Conservation (phyloP, 2,113 vertebrate species). For the Fukomys damarensis region DNA sequence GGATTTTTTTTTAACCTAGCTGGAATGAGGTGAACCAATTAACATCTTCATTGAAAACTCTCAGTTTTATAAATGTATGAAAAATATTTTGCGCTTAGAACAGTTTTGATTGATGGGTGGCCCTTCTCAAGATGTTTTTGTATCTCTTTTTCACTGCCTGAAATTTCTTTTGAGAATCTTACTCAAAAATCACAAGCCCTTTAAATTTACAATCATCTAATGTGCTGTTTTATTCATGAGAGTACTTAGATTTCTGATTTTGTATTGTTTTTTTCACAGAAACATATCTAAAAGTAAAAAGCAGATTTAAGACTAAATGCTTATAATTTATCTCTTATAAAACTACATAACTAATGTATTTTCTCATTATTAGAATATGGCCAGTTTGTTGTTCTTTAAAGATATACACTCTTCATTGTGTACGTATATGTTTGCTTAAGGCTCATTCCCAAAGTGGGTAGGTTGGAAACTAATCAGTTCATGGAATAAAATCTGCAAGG, state of each 20-base stretch:
- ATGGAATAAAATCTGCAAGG: neutral
- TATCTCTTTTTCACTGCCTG: neutral
- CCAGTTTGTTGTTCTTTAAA: neutral
- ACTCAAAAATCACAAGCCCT: neutral
- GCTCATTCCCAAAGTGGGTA: neutral
- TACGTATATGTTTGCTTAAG: neutral
- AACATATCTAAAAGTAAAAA: neutral
- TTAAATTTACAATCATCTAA: neutral
- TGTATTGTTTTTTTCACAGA: neutral
- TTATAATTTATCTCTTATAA: neutral
- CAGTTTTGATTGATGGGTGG: conserved; percentile 24
- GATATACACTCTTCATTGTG: neutral
- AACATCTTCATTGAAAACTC: conserved; percentile 64
- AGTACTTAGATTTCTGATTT: neutral
- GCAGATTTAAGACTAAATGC: neutral
- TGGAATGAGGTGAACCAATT: conserved; percentile 80
- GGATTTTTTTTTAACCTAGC: conserved; percentile 62
- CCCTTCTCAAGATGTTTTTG: neutral
- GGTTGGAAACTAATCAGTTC: neutral
- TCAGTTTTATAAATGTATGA: conserved; percentile 10
- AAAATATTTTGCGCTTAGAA: neutral
- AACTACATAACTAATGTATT: neutral
- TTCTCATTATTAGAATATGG: neutral
- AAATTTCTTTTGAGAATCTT: neutral
- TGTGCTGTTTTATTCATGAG: neutral